Base-by-base conservation (phyloP, 2,113 vertebrate genomes). In the Macquaria australasica region DNA sequence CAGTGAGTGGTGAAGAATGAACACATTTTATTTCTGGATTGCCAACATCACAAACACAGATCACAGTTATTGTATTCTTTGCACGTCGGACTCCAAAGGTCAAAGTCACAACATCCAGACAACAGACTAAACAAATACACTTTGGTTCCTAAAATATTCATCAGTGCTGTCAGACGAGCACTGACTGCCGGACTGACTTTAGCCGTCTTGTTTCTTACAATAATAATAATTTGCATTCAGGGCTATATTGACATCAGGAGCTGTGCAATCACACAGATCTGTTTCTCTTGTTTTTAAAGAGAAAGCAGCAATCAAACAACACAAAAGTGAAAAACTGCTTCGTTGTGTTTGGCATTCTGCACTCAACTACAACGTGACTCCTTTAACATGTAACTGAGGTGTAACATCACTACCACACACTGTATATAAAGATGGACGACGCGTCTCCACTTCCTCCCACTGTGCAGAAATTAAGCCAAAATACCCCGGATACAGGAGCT, bases 101-200 rank as follows among this genome's bases (percentile, higher is more conserved):
- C 73, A 55, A 25, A 55, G 53, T 50, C 45, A 39, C 48, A 60
- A 7, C 62, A 45, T 56, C n/a, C 43, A 45, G 37, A 31, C 14
- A 21, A 25, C 2, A 9, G 28, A 41, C 56, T 10, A 45, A 59
- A 28, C 45, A 59, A 72, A 53, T 5, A 56, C 3, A 3, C 37
- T 16, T 23, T 28, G 14, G 15, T 64, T 34, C 23, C 51, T 79
- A 20, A 55, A 64, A 78, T 84, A 58, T 56, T 83, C 50, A 73
- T 62, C 31, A 41, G 23, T 39, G n/a, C 31, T 53, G 51, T 28
- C 4, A 21, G 34, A 41, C 1, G 10, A 48, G 18, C 7, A 1
- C 25, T 8, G 20, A 16, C 21, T 12, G 11, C 9, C 10, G 20
- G 18, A 60, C 55, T 0, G 10, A 14, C 41, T 59, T 14, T 28